Evolutionary conservation across 2,797 vertebrate genomes (phyloP), one percentile per base, ranked within the genome.

Genomic region (Steatocranus sp.): DNA sequence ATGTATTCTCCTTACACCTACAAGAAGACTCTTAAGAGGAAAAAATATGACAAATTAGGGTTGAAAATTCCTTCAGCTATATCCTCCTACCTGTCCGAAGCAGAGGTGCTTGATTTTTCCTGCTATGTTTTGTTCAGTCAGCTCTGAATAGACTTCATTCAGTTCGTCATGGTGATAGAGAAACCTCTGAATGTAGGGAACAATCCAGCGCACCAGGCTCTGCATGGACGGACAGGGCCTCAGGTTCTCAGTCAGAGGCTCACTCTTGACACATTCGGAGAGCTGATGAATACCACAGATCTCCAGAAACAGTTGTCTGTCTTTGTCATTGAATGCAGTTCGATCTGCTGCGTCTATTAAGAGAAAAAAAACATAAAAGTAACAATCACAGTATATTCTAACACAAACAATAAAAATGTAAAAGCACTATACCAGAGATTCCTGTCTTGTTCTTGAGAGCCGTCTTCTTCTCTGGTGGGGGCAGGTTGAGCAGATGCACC

Each of bases 131-230:
- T 61, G 82, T 5, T 93, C 56, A 3, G 82, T 85, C 78, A 97
- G 92, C 49, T 96, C 93, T 2, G 34, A 4, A 38, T 97, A 96
- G 79, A 96, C 15, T 1, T 89, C 74, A 1, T 7, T 6, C 63
- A 96, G 90, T 27, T 97, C 96, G 0, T 93, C 93, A 1, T 94
- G 93, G 90, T 96, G 80, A 91, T 86, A 94, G 46, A 97, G 90
- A 92, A 96, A 97, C 84, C 75, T 95, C 93, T 97, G 96, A 89
- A 97, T 91, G 87, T 96, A 96, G 6, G 96, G 96, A 3, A 96
- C 32, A 48, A 96, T 51, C 0, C 83, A 86, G 74, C 86, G 94
- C 76, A 96, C 95, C 90, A 95, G 88, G 53, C 63, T 76, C 91
- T 97, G 96, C 90, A 96, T 88, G 32, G 87, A 1, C 0, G 92